These are phyloP conservation scores for Orchesellides sinensis DNA, from an alignment of 2,888 invertebrate species.

Conservation along the genomic window DNA sequence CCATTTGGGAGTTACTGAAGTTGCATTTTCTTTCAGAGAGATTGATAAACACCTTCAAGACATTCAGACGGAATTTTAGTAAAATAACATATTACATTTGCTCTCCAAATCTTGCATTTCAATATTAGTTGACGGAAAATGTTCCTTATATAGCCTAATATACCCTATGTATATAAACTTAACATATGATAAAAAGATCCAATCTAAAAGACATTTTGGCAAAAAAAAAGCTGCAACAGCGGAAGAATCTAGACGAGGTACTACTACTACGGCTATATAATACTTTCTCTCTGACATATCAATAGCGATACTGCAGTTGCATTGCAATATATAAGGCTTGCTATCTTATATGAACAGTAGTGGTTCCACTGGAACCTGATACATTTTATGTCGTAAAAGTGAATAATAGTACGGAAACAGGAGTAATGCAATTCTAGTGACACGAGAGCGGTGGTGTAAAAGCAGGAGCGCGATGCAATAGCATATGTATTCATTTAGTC, in stretches of 20 bases:
- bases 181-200: no score
- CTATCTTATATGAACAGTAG: background rate
- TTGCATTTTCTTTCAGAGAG: constrained; percentile 27
- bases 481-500: constrained; percentile 16
- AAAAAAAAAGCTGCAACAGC: no score
- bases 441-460: background rate
- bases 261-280: no score
- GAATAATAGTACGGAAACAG: constrained; percentile 55
- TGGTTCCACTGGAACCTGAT: background rate
- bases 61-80: constrained; percentile 15
- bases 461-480: background rate
- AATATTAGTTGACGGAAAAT: no score
- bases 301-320: background rate
- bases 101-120: no score
- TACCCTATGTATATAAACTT: no score
- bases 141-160: no score
- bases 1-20: constrained; percentile 39
- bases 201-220: no score
- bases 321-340: constrained; percentile 6
- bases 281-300: constrained; percentile 19
- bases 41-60: constrained; percentile 33
- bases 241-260: background rate
- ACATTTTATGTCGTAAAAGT: constrained; percentile 32
- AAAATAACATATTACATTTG: constrained; percentile 23
- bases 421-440: constrained; percentile 50